A percentile compares a stretch with the other conserved stretches of the same genome.
Conservation (phyloP, 2,797 vertebrate genomes). For the Phalanger gymnotis region DNA sequence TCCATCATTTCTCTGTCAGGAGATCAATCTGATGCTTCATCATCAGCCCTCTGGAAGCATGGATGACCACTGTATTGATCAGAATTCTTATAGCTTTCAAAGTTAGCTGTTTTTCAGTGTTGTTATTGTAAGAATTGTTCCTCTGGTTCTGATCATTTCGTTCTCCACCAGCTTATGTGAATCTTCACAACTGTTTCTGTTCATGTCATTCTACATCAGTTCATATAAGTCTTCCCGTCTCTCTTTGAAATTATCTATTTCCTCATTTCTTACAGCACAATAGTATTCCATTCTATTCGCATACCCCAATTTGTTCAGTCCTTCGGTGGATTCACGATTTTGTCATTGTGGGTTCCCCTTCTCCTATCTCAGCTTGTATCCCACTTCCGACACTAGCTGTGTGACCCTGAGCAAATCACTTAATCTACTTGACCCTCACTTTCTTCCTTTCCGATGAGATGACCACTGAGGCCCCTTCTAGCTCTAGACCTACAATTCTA, state of each 20-base stretch:
- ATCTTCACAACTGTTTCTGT: background rate
- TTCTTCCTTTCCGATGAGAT: background rate
- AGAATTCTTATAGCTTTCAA: background rate
- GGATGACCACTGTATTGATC: background rate
- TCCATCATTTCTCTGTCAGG: background rate
- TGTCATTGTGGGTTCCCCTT: background rate
- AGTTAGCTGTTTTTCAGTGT: background rate
- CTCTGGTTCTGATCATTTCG: background rate
- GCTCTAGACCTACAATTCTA: background rate
- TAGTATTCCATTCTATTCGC: background rate
- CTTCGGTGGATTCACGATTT: background rate
- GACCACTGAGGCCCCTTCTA: background rate
- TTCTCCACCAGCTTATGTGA: background rate
- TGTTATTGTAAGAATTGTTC: background rate
- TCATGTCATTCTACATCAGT: background rate
- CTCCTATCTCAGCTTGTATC: background rate
- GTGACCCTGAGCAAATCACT: background rate
- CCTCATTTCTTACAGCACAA: background rate
- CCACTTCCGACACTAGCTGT: background rate
- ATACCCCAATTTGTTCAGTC: background rate
- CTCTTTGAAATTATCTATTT: background rate
- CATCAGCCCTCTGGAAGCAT: background rate
- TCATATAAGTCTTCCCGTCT: background rate
- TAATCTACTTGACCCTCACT: background rate
- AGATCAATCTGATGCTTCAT: background rate